Evolutionary conservation across 2,113 vertebrate species (phyloP), one percentile per base, ranked within the genome.

Genomic region (Galemys pyrenaicus): DNA sequence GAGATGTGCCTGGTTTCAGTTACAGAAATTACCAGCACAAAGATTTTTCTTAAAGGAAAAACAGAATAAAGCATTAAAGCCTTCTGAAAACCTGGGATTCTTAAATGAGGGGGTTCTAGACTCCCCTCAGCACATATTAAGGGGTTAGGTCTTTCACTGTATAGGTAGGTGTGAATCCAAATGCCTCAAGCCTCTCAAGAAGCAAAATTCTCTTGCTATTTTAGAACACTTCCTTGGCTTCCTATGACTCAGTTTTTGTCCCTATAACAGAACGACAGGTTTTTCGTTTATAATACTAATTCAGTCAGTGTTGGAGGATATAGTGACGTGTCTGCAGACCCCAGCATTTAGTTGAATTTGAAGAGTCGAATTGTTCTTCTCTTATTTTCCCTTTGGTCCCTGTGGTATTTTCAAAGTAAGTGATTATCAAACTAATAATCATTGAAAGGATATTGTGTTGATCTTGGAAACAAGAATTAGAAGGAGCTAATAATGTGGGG

Each of bases 391-490:
- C 19, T 64, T 35, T 89, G 15, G 24, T 80, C 49, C 26, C 28
- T 84, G 20, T 77, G 89, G n/a, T 87, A 71, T 94, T 93, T 95
- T 75, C 37, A 95, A 51, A 87, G 51, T 54, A 79, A 37, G 22
- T 84, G 41, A 44, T 87, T 91, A 79, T 95, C 87, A 80, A 78
- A 32, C 81, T 82, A 30, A 32, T 44, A 58, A 19, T 94, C 75
- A 84, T 62, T 49, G 62, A 87, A 88, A 91, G 46, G n/a, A 64
- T 10, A 51, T 71, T 75, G 41, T 89, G 37, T 26, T 92, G 9
- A 89, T 95, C 58, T 84, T 64, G 86, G 94, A 95, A 95, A 86
- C 39, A 83, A 88, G n/a, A 87, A 65, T 77, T 78, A 68, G n/a
- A 60, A 62, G 24, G 58, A 46, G 16, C 44, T 70, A 32, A 41